A percentile compares a stretch with the other conserved stretches of the same genome.
phyloP scores from a whole-genome alignment of 2,888 invertebrate species.

The Laspeyria flexula region DNA sequence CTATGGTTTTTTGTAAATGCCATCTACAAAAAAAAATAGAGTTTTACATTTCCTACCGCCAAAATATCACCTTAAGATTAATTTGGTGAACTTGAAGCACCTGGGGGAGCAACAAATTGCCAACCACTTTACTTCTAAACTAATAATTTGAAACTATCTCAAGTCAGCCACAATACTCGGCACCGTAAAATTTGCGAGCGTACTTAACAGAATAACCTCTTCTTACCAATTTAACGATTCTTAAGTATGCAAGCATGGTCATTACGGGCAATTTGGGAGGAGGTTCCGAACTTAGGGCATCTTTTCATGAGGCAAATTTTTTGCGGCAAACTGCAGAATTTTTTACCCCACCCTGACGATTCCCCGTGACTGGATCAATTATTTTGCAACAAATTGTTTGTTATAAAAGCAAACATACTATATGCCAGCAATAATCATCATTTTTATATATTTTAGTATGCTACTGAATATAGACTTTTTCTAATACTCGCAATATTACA shows the following conservation, averaged over 20 bases:
- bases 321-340: neutral
- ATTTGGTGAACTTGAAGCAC: constrained; percentile 1
- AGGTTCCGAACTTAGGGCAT: constrained; percentile 11
- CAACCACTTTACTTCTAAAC: constrained; percentile 14
- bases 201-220: constrained; percentile 28
- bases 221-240: constrained; percentile 42
- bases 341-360: too few species aligned
- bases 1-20: too few species aligned
- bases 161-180: constrained; percentile 4
- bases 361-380: too few species aligned
- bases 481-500: too few species aligned
- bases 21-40: too few species aligned
- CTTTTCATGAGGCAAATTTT: neutral
- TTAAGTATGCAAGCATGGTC: constrained; percentile 21
- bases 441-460: too few species aligned
- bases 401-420: too few species aligned
- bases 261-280: constrained; percentile 34
- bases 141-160: constrained; percentile 26
- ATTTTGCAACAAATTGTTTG: too few species aligned
- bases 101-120: constrained; percentile 10
- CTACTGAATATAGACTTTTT: too few species aligned
- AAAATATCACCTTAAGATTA: neutral
- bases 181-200: constrained; percentile 28
- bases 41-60: too few species aligned
- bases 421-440: too few species aligned